Conservation (phyloP, 2,888 invertebrate species). For the Diaphora mendica region DNA sequence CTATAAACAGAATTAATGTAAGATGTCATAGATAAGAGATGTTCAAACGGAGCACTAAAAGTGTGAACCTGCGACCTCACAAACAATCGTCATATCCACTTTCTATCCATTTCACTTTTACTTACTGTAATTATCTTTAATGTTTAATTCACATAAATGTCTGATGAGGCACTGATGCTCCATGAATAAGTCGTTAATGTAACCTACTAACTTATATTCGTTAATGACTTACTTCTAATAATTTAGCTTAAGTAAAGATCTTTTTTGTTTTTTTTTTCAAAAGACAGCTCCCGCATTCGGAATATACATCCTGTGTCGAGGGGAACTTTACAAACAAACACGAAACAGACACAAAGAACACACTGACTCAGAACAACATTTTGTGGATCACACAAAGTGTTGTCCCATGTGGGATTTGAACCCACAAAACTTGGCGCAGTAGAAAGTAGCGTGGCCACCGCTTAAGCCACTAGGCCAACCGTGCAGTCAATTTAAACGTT, state of each 20-base stretch:
- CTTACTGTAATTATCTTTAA: constrained; percentile 18
- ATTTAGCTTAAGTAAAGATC: background rate
- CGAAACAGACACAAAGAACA: no score
- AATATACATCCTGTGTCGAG: no score
- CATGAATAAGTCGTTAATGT: constrained; percentile 25
- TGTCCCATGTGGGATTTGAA: no score
- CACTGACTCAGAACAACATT: no score
- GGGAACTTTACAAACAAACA: no score
- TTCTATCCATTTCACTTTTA: constrained; percentile 27
- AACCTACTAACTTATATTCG: constrained; percentile 26
- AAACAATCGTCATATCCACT: constrained; percentile 19
- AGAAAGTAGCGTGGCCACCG: no score
- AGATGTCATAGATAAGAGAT: background rate
- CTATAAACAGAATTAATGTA: background rate
- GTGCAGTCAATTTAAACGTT: no score
- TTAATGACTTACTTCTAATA: background rate
- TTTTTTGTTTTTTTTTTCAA: no score
- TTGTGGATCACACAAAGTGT: no score
- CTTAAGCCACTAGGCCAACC: no score
- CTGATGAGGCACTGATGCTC: constrained; percentile 12
- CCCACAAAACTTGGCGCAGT: no score
- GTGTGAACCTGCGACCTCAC: constrained; percentile 9
- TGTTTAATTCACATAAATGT: constrained; percentile 10
- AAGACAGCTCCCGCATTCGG: no score
- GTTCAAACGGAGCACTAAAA: background rate